Evolutionary conservation across 2,888 invertebrate genomes (phyloP).

Genomic region (Silvanus unidentatus): DNA sequence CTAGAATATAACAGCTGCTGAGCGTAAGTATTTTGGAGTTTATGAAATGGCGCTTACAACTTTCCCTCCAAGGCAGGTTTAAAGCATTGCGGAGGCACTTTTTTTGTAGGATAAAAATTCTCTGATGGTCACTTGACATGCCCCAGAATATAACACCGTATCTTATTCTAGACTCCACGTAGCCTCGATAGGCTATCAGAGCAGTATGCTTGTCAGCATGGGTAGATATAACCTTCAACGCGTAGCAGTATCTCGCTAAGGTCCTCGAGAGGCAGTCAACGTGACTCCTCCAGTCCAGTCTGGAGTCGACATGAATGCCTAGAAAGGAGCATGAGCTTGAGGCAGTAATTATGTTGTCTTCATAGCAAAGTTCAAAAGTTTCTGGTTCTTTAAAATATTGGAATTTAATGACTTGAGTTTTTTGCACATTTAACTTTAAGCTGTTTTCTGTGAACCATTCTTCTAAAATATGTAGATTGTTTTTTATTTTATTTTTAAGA

Average conservation of each 20-base stretch:
- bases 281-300: not conserved
- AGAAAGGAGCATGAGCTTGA: not conserved
- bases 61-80: not conserved
- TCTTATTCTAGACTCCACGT: not conserved
- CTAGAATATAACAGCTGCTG: not conserved
- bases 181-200: not conserved
- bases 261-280: not conserved
- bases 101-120: not conserved
- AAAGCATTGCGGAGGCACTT: not conserved
- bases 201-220: not conserved
- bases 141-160: not conserved
- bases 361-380: not conserved
- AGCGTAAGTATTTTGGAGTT: not conserved
- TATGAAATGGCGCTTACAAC: not conserved
- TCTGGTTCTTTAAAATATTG: not conserved
- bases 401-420: conserved; percentile 1
- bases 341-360: not conserved
- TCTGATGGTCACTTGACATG: not conserved
- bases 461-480: not conserved
- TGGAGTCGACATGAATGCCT: not conserved
- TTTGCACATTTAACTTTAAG: not conserved
- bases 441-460: not conserved
- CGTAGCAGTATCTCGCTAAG: not conserved
- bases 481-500: not conserved
- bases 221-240: not conserved